Percentiles rank a stretch among this genome's conserved stretches.
Conservation (phyloP, 2,113 vertebrate genomes). For the Tetrax tetrax region DNA sequence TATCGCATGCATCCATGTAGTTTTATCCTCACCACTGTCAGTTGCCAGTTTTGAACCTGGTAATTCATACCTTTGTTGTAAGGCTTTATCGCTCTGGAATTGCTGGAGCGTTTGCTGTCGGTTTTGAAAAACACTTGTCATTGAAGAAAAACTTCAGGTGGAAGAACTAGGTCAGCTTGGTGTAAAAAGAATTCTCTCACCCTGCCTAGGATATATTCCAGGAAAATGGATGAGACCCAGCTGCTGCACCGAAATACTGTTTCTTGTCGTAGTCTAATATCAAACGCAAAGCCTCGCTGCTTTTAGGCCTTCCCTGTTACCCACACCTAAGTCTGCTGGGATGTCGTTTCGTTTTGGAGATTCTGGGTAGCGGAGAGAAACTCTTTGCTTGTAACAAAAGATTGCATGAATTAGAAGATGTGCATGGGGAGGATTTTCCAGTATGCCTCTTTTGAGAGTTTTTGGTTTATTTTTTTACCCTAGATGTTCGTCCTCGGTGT, state of each 20-base stretch:
- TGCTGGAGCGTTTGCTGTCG: background rate
- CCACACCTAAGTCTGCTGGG: background rate
- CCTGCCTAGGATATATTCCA: background rate
- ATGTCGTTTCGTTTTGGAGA: background rate
- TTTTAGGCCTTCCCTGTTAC: background rate
- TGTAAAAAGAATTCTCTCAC: background rate
- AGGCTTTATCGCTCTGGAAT: background rate
- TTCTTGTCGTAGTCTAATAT: background rate
- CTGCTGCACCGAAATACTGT: background rate
- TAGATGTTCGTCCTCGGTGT: background rate
- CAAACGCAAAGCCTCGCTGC: background rate
- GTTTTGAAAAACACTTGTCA: background rate
- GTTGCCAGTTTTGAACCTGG: background rate
- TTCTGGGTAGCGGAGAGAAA: background rate
- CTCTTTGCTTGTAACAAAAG: background rate
- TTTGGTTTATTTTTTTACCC: background rate
- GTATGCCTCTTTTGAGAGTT: background rate
- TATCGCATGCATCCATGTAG: fast-evolving
- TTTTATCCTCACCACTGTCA: background rate
- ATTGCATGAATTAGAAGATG: background rate
- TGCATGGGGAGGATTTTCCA: background rate
- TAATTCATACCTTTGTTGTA: fast-evolving
- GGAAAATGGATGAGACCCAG: background rate
- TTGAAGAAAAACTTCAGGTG: background rate
- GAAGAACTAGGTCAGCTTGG: background rate